Base-by-base conservation (phyloP, 2,888 invertebrate species). In the Nipponacmea schrenckii region DNA sequence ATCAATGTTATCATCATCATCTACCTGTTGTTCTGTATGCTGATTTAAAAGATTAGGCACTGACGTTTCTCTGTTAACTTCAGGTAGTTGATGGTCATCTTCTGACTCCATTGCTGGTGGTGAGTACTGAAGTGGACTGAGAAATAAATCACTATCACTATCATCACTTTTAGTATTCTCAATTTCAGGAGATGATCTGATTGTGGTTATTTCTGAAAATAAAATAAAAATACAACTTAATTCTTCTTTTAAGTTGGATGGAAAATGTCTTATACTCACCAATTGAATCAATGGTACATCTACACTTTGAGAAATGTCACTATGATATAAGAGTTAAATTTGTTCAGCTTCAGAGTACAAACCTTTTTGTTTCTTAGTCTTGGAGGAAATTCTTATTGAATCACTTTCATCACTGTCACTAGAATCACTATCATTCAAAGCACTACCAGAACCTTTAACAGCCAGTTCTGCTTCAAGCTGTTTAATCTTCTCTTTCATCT, bases 381-480 rank as follows among this genome's bases (percentile, higher is more conserved):
- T 39, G 1, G 39, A 39, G 10, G 39, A 39, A 39, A 39, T 10
- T 39, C 39, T 39, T 8, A 39, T 5, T 39, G 39, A 39, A 39
- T 39, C 39, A 5, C 39, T 39, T 8, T 5, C 7, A 39, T 39
- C 39, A 39, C 39, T 39, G 39, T 39, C 39, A 39, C 39, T 39
- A 8, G 39, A 39, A 39, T 39, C 39, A 39, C 39, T 39, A 39
- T 39, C 39, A 39, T 39, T 10, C 39, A 39, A 2, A 1, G 8
- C 39, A 39, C 8, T 10, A 39, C 8, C 39, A 10, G 39, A 39
- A 39, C 39, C 39, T 39, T 39, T 39, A 8, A 39, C 39, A 17
- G 72, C 75, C 44, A 84, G 70, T 65, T 80, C 80, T 24, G 83
- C 80, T 71, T 83, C 82, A 56, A 83, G 70, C n/a, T 76, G 76